Evolutionary conservation across 2,888 invertebrate genomes (phyloP).

Genomic region (Clanis bilineata): DNA sequence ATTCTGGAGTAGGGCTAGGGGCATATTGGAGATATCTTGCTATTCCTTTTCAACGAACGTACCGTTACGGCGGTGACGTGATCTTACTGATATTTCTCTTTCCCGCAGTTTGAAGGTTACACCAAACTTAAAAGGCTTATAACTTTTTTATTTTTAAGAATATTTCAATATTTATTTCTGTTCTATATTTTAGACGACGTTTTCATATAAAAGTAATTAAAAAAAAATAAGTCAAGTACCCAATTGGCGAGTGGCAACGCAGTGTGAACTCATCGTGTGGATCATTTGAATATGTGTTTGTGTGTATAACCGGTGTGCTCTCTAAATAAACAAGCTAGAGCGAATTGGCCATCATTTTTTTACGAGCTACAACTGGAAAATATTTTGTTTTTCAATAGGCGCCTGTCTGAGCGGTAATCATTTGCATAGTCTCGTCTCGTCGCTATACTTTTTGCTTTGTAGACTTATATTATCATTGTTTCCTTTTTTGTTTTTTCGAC

Average conservation of each 20-base stretch:
- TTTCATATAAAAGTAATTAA: background rate
- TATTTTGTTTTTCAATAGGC: slow-evolving; percentile 2
- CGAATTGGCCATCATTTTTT: background rate
- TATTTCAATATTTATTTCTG: too few relatives aligned
- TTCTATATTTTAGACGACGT: too few relatives aligned
- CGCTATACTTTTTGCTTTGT: background rate
- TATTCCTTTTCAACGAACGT: too few relatives aligned
- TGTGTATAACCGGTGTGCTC: slow-evolving; percentile 9
- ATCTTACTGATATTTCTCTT: too few relatives aligned
- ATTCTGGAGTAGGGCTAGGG: too few relatives aligned
- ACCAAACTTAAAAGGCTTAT: too few relatives aligned
- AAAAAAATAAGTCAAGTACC: background rate
- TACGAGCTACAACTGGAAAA: background rate
- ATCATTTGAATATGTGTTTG: background rate
- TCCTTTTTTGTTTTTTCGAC: background rate
- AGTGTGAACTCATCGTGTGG: background rate
- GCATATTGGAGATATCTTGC: too few relatives aligned
- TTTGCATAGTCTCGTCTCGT: background rate
- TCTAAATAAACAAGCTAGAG: slow-evolving; percentile 1
- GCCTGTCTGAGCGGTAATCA: background rate
- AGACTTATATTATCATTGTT: background rate
- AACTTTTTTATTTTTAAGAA: too few relatives aligned
- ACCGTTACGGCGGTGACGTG: too few relatives aligned
- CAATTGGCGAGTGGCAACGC: background rate
- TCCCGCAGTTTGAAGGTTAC: too few relatives aligned